phyloP scores from a whole-genome alignment of 2,888 invertebrate species.

The Ephialtes manifestator region DNA sequence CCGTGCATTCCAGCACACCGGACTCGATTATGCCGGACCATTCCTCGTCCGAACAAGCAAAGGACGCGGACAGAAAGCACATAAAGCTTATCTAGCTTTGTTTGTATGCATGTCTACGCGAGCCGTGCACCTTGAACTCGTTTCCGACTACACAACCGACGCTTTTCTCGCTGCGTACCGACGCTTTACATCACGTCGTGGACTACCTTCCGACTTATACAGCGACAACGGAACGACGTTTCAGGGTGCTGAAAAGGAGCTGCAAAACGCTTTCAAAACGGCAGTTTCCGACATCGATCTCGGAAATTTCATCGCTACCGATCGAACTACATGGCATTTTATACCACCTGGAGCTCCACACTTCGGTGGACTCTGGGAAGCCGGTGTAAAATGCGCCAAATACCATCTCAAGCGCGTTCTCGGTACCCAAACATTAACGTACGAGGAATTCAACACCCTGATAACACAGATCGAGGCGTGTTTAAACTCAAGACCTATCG shows the following conservation, averaged over 20 bases:
- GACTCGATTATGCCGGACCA: conserved; percentile 67
- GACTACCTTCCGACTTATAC: conserved; percentile 33
- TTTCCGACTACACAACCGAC: conserved; percentile 25
- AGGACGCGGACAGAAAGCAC: conserved; percentile 49
- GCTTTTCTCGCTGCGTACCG: conserved; percentile 58
- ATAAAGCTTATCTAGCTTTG: conserved; percentile 55
- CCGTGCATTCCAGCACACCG: conserved; percentile 32
- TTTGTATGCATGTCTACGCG: conserved; percentile 45
- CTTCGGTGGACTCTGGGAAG: conserved; percentile 28
- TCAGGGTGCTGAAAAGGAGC: conserved; percentile 12
- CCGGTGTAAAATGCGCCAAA: conserved; percentile 65
- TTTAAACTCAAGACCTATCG: conserved; percentile 52
- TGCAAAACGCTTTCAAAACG: not conserved
- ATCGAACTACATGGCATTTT: conserved; percentile 35
- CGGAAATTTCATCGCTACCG: not conserved
- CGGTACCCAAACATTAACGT: conserved; percentile 64
- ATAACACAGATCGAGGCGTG: too few relatives aligned
- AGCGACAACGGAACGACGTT: conserved; percentile 64
- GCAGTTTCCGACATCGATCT: too few relatives aligned
- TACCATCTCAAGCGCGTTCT: conserved; percentile 72
- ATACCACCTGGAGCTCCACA: conserved; percentile 48
- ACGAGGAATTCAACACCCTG: conserved; percentile 65
- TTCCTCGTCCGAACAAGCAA: conserved; percentile 35
- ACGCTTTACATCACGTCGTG: conserved; percentile 53
- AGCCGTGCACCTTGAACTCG: conserved; percentile 57